phyloP scores from a whole-genome alignment of 2,888 invertebrate species.

The Xestoiulus laeticollis region DNA sequence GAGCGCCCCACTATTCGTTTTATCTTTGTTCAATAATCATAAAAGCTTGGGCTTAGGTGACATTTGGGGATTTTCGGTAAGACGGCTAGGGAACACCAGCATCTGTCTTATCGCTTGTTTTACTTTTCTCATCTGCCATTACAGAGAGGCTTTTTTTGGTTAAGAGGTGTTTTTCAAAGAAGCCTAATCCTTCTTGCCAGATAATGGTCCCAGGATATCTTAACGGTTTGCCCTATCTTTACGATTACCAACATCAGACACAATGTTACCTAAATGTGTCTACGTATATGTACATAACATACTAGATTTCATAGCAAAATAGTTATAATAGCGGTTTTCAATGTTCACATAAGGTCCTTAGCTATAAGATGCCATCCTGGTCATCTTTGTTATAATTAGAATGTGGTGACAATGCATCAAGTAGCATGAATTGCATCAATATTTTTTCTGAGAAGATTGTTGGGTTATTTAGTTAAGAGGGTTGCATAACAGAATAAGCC shows the following conservation, averaged over 20 bases:
- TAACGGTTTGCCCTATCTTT: not conserved
- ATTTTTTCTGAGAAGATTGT: no score
- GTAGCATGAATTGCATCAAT: no score
- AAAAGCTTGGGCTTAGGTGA: slow-evolving; percentile 15
- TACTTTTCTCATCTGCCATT: slow-evolving; percentile 26
- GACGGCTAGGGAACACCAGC: slow-evolving; percentile 17
- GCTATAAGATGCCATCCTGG: no score
- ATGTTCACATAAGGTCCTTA: no score
- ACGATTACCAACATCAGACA: not conserved
- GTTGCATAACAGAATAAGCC: no score
- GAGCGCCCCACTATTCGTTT: not conserved
- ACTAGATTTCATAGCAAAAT: no score
- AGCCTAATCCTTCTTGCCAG: slow-evolving; percentile 10
- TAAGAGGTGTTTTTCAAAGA: not conserved
- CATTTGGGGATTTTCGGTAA: slow-evolving; percentile 26
- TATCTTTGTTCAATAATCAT: slow-evolving; percentile 26
- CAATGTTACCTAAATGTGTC: not conserved
- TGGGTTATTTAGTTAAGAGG: no score
- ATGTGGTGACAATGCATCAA: no score
- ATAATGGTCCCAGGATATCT: not conserved
- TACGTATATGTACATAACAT: no score
- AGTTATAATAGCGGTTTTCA: no score
- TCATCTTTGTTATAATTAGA: no score
- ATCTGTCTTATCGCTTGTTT: slow-evolving; percentile 26
- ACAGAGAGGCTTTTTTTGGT: not conserved